Conservation (phyloP, 2,888 invertebrate species). For the Rhagium mordax region DNA sequence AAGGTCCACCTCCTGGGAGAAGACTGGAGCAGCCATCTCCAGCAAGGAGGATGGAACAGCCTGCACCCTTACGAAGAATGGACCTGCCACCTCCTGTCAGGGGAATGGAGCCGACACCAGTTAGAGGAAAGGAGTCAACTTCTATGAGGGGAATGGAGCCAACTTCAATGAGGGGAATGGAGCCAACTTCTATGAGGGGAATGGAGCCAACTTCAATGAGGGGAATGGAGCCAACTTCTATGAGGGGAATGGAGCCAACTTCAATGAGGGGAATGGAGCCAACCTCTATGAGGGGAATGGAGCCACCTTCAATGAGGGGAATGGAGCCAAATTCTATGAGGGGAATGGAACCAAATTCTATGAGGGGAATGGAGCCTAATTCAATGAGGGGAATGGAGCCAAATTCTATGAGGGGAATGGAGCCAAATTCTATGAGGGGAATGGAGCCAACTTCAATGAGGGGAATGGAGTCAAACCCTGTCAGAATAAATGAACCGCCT, state of each 20-base stretch:
- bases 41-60: not conserved
- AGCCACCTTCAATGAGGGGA: too few species aligned
- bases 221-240: not conserved
- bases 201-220: not conserved
- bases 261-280: too few species aligned
- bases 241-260: not conserved
- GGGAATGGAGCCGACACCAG: not conserved
- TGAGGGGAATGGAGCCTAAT: too few species aligned
- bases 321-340: too few species aligned
- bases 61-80: not conserved
- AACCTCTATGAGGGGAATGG: too few species aligned
- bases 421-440: not conserved
- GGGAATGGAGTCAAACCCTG: not conserved
- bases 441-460: not conserved
- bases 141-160: not conserved
- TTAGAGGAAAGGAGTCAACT: not conserved
- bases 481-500: not conserved
- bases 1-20: not conserved
- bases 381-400: not conserved
- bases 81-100: not conserved
- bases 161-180: not conserved
- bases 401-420: too few species aligned
- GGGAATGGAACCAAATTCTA: too few species aligned
- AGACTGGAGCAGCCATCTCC: not conserved
- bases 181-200: not conserved